Base-by-base conservation (phyloP, 2,113 vertebrate species). In the Esox niger region DNA sequence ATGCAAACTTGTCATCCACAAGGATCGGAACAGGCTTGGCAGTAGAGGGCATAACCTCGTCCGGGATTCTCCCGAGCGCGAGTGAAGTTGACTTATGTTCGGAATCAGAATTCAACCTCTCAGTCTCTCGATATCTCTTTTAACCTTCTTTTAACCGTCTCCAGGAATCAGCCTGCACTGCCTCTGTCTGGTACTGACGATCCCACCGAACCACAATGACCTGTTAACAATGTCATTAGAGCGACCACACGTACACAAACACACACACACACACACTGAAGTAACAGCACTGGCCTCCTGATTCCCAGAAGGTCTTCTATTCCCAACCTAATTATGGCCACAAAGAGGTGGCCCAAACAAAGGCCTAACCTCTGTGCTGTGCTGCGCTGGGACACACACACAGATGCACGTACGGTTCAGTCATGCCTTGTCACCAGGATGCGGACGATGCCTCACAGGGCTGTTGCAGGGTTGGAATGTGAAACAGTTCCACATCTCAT, bases 311-410 rank as follows among this genome's bases (percentile, higher is more conserved):
- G 77, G 66, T 70, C 47, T 74, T 74, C 79, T 85, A 87, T 89
- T 87, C 79, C 87, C 69, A 58, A 35, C 75, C 86, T 90, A 87
- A 89, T 90, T 90, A 89, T 64, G 69, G 64, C 75, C 77, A 80
- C 81, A 87, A 84, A 84, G 69, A 68, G 27, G 69, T 66, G 62
- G 35, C 55, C 47, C 56, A 73, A 83, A 90, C 83, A 87, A 89
- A 86, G 71, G 62, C 52, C 49, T 77, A 84, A 77, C 55, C 63
- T 70, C 69, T 54, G 57, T 73, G 74, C 69, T 54, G 57, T 73
- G 74, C 69, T 43, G 38, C 13, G 38, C 38, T 43, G 38, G 38
- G 13, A 64, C 74, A 71, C 76, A 73, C 76, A 78, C 29, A 15
- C 70, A 78, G 55, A 49, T 70, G 68, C 64, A 69, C 62, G 32